A percentile compares a stretch with the other conserved stretches of the same genome.
These are phyloP conservation scores for Sinocyclocheilus maitianheensis DNA, from an alignment of 2,113 vertebrate genomes.

Conservation along the genomic window DNA sequence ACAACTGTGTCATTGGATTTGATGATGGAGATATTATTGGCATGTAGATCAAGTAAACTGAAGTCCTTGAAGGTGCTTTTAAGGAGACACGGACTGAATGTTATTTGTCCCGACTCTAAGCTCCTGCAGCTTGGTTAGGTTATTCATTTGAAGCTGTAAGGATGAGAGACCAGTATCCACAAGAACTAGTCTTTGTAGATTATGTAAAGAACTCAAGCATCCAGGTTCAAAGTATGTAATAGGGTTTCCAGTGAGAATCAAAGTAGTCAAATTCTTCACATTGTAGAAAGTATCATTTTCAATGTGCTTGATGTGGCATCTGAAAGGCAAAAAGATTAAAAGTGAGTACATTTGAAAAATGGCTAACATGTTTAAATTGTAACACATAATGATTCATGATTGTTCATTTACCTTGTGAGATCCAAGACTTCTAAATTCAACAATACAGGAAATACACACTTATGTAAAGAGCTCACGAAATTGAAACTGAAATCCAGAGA, in stretches of 20 bases:
- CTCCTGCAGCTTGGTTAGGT: conserved; percentile 43
- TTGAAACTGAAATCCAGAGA: conserved; percentile 53
- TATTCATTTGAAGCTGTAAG: conserved; percentile 34
- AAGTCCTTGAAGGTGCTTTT: conserved; percentile 43
- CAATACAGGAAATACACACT: conserved; percentile 35
- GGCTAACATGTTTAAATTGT: background rate
- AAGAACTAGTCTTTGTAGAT: conserved; percentile 35
- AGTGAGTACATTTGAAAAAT: background rate
- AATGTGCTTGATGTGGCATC: conserved; percentile 45
- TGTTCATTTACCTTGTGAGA: conserved; percentile 43
- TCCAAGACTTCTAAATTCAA: conserved; percentile 30
- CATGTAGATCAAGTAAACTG: conserved; percentile 39
- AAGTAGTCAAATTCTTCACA: conserved; percentile 10
- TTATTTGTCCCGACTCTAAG: conserved; percentile 38
- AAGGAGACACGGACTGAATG: conserved; percentile 34
- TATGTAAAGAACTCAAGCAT: conserved; percentile 28
- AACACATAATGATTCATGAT: background rate
- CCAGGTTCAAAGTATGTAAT: conserved; percentile 17
- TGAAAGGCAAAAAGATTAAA: conserved; percentile 1
- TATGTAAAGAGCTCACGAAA: conserved; percentile 37
- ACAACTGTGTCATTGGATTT: conserved; percentile 27
- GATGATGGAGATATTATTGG: conserved; percentile 51
- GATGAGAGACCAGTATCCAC: conserved; percentile 33
- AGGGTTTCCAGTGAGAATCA: conserved; percentile 51
- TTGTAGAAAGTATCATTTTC: conserved; percentile 48